Base-by-base conservation (phyloP, 2,113 vertebrate genomes). In the Psephotus haematonotus region DNA sequence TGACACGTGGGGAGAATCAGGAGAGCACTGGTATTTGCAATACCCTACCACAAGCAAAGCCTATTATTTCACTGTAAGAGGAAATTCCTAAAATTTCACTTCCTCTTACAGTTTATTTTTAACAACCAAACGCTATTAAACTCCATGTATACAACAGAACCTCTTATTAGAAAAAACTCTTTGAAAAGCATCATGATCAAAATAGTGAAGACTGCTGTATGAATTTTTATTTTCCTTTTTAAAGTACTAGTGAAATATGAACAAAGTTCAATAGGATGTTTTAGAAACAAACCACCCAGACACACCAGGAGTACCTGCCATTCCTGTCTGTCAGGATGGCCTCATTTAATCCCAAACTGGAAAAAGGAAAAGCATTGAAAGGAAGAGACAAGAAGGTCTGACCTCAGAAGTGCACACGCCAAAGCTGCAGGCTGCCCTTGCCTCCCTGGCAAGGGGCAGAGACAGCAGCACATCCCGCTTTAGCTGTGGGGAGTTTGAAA, bases 71-170 rank as follows among this genome's bases (percentile, higher is more conserved):
- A 85, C 63, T 1, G 0, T 13, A 72, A 88, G 91, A 95, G 74
- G 83, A 86, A 83, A 87, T 80, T 63, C 80, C 76, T 88, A 65
- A 89, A 88, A 50, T 60, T 65, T 49, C 64, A 79, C 91, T 92
- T 93, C 92, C 88, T 91, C 18, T 53, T 52, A 2, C 50, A 71
- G 60, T 72, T 91, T 93, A 92, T 72, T 88, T 93, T 79, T 86
- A 77, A 88, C 46, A 37, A 87, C 69, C 16, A 69, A 72, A 70
- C 52, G 44, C 43, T 29, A 37, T 13, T 28, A 88, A 83, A 70
- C 37, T 60, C 31, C 71, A 57, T 19, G 33, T 72, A 88, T 53
- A 53, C 46, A 80, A 74, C 33, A 90, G 28, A 49, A 69, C 6
- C 27, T 77, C 62, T 81, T 78, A 46, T 12, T n/a, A 70, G 31